Evolutionary conservation across 2,888 invertebrate genomes (phyloP).

Genomic region (Microplitis deprimator): DNA sequence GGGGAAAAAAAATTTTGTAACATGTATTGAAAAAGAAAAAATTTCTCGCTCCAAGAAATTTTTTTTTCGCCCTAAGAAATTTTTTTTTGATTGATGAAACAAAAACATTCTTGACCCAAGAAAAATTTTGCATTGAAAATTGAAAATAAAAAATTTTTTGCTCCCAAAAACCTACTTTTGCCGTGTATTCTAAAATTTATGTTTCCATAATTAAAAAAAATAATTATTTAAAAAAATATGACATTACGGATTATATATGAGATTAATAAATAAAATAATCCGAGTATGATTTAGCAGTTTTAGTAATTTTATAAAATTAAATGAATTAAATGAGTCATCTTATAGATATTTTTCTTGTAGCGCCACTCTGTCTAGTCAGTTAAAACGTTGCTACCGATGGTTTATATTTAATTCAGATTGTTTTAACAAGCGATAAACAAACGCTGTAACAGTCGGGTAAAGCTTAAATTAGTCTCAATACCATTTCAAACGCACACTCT

Average conservation of each 20-base stretch:
- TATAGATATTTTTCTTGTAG: constrained; percentile 52
- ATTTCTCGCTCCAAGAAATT: no score
- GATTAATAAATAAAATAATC: not conserved
- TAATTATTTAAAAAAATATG: no score
- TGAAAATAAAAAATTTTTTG: no score
- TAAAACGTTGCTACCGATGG: constrained; percentile 63
- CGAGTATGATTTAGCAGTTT: constrained; percentile 9
- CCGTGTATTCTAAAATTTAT: no score
- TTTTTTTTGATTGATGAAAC: no score
- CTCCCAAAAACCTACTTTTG: no score
- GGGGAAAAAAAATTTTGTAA: no score
- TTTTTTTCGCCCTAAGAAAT: no score
- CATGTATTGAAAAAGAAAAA: no score
- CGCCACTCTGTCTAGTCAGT: constrained; percentile 70
- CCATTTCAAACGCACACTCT: constrained; percentile 67
- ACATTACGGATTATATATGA: not conserved
- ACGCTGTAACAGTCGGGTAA: constrained; percentile 68
- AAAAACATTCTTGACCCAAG: no score
- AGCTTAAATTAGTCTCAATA: constrained; percentile 71
- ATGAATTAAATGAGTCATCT: constrained; percentile 28
- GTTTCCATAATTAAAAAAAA: no score
- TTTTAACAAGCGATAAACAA: constrained; percentile 71
- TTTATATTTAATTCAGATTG: constrained; percentile 71
- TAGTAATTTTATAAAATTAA: constrained; percentile 31
- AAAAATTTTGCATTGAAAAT: no score